Conservation (phyloP, 2,113 vertebrate species). For the Dryoscopus gambensis region DNA sequence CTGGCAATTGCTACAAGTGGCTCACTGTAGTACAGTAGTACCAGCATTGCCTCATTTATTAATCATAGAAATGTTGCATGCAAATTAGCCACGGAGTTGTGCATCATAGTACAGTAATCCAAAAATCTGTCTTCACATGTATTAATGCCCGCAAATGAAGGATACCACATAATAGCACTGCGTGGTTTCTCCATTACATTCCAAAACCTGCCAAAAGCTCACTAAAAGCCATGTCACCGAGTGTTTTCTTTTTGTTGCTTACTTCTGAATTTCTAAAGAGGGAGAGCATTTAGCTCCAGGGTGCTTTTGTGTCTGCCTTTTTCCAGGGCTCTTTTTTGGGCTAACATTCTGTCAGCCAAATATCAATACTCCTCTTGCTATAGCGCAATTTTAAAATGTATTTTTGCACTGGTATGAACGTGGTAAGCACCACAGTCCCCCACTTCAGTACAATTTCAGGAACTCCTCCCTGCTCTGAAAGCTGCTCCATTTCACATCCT, state of each 20-base stretch:
- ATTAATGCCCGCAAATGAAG: background rate
- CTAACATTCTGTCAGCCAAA: background rate
- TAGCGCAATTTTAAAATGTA: background rate
- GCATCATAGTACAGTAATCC: background rate
- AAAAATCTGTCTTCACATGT: background rate
- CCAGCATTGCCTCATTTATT: constrained; percentile 1
- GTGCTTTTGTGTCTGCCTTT: background rate
- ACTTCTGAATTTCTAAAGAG: background rate
- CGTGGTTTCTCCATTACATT: background rate
- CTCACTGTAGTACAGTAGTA: background rate
- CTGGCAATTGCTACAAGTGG: background rate
- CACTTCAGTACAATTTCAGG: background rate
- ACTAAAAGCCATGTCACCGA: background rate
- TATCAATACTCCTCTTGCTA: background rate
- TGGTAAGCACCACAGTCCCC: background rate
- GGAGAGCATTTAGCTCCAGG: background rate
- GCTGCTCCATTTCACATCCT: background rate
- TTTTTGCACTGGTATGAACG: background rate
- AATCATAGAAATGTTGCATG: background rate
- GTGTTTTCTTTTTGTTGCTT: background rate
- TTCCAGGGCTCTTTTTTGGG: background rate
- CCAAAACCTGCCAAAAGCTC: background rate
- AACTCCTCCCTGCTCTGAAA: background rate
- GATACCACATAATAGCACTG: background rate
- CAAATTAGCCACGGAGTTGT: background rate